These are phyloP conservation scores for Cephonodes hylas DNA, from an alignment of 2,888 invertebrate species.

Conservation along the genomic window DNA sequence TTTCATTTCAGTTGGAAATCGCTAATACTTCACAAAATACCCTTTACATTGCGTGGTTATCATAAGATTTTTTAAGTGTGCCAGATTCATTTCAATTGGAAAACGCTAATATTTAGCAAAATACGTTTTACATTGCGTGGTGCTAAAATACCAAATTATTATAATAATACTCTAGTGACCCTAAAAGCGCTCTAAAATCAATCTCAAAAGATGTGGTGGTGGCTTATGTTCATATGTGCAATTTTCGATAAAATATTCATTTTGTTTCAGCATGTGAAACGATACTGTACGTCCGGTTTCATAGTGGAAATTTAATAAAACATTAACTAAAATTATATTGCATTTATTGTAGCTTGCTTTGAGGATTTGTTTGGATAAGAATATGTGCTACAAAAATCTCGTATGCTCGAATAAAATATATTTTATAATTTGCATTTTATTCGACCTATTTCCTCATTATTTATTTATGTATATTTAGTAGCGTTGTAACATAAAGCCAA, in stretches of 20 bases:
- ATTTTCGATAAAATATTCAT: slow-evolving; percentile 17
- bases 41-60: too few relatives aligned
- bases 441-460: not conserved
- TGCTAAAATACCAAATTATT: too few relatives aligned
- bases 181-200: too few relatives aligned
- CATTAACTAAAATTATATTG: slow-evolving; percentile 13
- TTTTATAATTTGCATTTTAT: not conserved
- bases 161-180: too few relatives aligned
- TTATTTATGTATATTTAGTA: not conserved
- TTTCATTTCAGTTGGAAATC: too few relatives aligned
- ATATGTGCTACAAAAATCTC: slow-evolving; percentile 10
- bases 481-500: too few relatives aligned
- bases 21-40: too few relatives aligned
- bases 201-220: too few relatives aligned
- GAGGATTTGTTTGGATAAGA: slow-evolving; percentile 27
- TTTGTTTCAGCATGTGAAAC: slow-evolving; percentile 52
- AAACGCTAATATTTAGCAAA: too few relatives aligned
- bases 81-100: too few relatives aligned
- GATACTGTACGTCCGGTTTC: not conserved
- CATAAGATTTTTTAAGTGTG: too few relatives aligned
- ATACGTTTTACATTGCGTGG: too few relatives aligned
- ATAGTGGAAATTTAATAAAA: not conserved
- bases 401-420: not conserved
- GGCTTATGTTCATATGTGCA: not conserved
- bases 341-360: slow-evolving; percentile 31